Base-by-base conservation (phyloP, 2,888 invertebrate genomes). In the Anoplius nigerrimus region DNA sequence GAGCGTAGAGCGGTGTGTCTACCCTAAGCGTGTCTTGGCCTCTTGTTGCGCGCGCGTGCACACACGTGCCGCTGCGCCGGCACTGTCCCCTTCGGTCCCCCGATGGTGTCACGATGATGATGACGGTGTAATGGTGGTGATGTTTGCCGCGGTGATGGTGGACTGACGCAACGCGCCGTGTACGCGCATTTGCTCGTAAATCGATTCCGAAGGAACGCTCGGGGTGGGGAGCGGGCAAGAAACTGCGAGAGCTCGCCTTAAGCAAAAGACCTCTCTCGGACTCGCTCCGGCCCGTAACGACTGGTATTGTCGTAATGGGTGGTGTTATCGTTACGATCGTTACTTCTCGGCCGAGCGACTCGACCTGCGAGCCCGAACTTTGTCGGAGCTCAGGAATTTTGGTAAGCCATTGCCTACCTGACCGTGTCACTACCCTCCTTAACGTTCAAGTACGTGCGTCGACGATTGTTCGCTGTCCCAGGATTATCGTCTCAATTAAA, bases 121-220 rank as follows among this genome's bases (percentile, higher is more conserved):
- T 63, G 67, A 42, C 54, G 45, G 18, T 43, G 52, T 34, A 48
- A 21, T 24, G 16, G 60, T 18, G 18, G 57, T n/a, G 52, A 34
- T 27, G 45, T 24, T 24, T 24, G 24, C 42, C 59, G 45, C 54
- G 56, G n/a, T 52, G 63, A 16, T 18, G 16, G 48, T 18, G 48
- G 55, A 74, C 74, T 79, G 74, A 76, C 66, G 79, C 78, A 81
- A 83, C 71, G 78, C 34, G 58, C 16, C 67, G 71, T 63, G 71
- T 66, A 68, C 62, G 64, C 70, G 74, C 74, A 60, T 72, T 76
- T 64, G 78, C 79, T 82, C 83, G 81, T 83, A 82, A 83, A 83
- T 83, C 80, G 81, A 82, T 79, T 82, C 76, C 74, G 68, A 69
- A 66, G 75, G 71, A 69, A 75, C 69, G 73, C 54, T 72, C 74